phyloP scores from a whole-genome alignment of 2,113 vertebrate genomes.

The Australoheros scitulus region DNA sequence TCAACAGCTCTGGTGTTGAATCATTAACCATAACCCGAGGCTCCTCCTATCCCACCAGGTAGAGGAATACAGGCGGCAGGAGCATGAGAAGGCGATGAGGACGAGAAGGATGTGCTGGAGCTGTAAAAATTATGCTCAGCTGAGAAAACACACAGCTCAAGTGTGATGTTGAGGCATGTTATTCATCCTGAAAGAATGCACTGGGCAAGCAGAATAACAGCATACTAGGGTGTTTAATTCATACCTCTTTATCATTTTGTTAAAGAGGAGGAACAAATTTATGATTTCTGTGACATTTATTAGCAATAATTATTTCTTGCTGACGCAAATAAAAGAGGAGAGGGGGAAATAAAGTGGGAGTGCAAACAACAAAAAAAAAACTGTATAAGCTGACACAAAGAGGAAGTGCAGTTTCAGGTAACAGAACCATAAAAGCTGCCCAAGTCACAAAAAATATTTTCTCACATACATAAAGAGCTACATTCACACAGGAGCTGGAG shows the following conservation, averaged over 20 bases:
- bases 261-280: not conserved
- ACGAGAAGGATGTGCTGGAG: slow-evolving; percentile 6
- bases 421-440: not conserved
- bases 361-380: not conserved
- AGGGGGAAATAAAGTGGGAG: slow-evolving; percentile 2
- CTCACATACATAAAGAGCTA: not conserved
- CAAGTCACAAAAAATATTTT: not conserved
- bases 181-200: not conserved
- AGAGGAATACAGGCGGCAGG: slow-evolving; percentile 29
- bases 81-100: not conserved
- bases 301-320: not conserved
- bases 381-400: not conserved
- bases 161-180: slow-evolving; percentile 1
- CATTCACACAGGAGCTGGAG: not conserved
- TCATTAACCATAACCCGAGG: slow-evolving; percentile 75
- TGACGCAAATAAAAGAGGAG: not conserved
- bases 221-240: not conserved
- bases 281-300: not conserved
- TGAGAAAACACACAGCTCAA: slow-evolving; percentile 9
- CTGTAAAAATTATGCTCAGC: not conserved
- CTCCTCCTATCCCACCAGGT: slow-evolving; percentile 75
- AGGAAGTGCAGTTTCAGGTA: not conserved
- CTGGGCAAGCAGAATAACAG: not conserved
- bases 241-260: not conserved
- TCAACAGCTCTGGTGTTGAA: slow-evolving; percentile 66